phyloP scores from a whole-genome alignment of 2,888 invertebrate genomes.

The Patella pellucida region DNA sequence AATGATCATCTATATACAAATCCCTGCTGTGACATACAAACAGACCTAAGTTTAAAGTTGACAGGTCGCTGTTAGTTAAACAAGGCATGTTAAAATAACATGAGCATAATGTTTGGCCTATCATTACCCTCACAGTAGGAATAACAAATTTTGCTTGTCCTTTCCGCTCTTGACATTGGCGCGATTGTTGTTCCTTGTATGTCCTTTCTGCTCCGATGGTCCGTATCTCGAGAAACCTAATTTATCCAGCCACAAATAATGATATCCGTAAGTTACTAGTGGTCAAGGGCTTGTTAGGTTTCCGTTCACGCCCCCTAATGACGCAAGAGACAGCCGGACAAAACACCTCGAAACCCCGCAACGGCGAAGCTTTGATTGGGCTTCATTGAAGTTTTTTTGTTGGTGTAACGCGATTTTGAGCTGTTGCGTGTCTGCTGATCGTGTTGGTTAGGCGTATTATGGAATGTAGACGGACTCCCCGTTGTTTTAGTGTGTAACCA shows the following conservation, averaged over 20 bases:
- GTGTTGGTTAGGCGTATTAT: not conserved
- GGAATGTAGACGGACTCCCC: not conserved
- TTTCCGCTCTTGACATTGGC: conserved; percentile 5
- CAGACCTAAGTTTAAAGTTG: not conserved
- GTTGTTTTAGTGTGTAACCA: not conserved
- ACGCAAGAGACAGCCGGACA: not conserved
- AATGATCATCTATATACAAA: not conserved
- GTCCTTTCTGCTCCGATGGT: conserved; percentile 10
- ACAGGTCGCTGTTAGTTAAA: conserved; percentile 9
- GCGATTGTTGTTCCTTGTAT: not conserved
- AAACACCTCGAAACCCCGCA: no score
- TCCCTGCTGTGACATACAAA: not conserved
- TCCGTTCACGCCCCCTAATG: not conserved
- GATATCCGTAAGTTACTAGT: not conserved
- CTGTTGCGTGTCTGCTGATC: no score
- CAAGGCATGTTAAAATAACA: conserved; percentile 5
- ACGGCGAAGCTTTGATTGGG: no score
- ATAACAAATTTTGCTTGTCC: not conserved
- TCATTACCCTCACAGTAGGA: conserved; percentile 6
- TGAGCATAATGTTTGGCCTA: not conserved
- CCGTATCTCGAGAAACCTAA: conserved; percentile 7
- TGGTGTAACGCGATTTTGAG: no score
- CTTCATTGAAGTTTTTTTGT: no score
- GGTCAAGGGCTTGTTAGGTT: not conserved
- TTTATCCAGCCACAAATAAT: not conserved